A percentile compares a stretch with the other conserved stretches of the same genome.
These are phyloP conservation scores for Campylomormyrus numenius DNA, from an alignment of 2,113 vertebrate genomes.

Conservation along the genomic window DNA sequence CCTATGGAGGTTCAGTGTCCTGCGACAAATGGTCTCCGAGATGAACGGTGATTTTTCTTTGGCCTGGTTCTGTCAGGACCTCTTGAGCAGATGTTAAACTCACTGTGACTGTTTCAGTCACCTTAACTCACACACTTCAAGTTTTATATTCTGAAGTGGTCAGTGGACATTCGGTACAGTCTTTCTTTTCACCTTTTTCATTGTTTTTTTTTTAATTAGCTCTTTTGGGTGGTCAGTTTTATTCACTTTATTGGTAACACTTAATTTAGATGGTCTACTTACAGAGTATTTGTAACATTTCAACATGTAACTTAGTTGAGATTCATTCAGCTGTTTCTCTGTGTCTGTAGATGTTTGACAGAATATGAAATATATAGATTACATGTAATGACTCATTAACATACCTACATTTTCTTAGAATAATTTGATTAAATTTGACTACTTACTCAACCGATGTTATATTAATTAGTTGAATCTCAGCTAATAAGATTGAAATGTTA, in stretches of 20 bases:
- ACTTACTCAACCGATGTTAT: background rate
- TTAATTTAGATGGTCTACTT: background rate
- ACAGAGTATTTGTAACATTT: background rate
- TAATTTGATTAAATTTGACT: too few species aligned
- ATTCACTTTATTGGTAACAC: background rate
- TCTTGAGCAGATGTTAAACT: background rate
- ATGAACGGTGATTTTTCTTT: background rate
- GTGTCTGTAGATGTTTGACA: background rate
- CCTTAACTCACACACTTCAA: background rate
- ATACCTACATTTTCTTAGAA: too few species aligned
- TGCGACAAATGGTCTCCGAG: background rate
- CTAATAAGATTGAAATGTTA: background rate
- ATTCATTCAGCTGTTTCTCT: background rate
- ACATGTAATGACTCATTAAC: background rate
- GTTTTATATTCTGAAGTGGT: background rate
- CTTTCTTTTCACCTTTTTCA: background rate
- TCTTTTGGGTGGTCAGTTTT: background rate
- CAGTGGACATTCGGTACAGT: background rate
- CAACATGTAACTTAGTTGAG: background rate
- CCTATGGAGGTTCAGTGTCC: background rate
- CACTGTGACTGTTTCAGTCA: background rate
- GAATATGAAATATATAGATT: background rate
- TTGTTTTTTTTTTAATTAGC: background rate
- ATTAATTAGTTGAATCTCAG: background rate
- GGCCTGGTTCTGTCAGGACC: background rate